Evolutionary conservation across 2,113 vertebrate genomes (phyloP), one percentile per base, ranked within the genome.

Genomic region (Cheilinus undulatus): DNA sequence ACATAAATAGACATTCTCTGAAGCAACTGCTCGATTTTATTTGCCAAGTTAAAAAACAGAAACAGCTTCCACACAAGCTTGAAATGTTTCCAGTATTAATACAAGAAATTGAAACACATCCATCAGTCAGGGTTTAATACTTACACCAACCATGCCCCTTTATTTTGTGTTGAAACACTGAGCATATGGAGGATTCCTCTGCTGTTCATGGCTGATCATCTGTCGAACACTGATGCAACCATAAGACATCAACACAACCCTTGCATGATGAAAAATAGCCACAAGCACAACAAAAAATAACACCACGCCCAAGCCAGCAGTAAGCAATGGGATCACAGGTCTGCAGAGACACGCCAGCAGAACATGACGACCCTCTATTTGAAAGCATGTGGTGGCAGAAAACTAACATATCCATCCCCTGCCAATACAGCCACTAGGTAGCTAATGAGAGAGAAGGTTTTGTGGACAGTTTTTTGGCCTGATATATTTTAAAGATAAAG

Each of bases 211-310:
- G 50, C 66, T 42, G 69, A 64, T 71, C 66, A 52, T 64, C 64
- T 58, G 32, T 81, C 70, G 46, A 73, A 70, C 57, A 43, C 68
- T 78, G 61, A 79, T 50, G 62, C 73, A 87, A 68, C 46, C 11
- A 14, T 23, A 59, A 82, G 61, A 69, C 76, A 69, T 82, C 54
- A 52, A 15, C 36, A 24, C 48, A 27, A 56, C 30, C 40, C 22
- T 49, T 7, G 2, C 34, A 51, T 68, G 67, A 71, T 60, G 43
- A 72, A 75, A 79, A 78, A 74, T 40, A 56, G 56, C 53, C 69
- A 69, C 34, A 42, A 66, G 57, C 52, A 67, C 20, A 10, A 45
- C n/a, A 45, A 74, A 75, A 51, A 27, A 48, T 43, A 76, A 42
- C 49, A 69, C 23, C 17, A 3, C 3, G 15, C 36, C 13, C 30